Evolutionary conservation across 2,888 invertebrate genomes (phyloP).

Genomic region (Folsomia manolachei): DNA sequence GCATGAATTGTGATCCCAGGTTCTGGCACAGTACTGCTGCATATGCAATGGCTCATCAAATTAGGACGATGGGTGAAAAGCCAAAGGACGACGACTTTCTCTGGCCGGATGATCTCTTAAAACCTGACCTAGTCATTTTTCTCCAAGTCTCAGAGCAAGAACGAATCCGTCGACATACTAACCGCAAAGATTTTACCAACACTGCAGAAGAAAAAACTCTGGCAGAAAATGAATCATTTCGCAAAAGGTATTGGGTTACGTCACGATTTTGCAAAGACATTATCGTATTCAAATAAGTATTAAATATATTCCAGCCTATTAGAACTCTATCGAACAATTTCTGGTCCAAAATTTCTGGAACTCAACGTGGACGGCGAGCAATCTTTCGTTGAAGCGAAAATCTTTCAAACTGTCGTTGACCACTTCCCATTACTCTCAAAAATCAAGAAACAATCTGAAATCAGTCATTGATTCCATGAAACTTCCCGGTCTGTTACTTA

Average conservation of each 20-base stretch:
- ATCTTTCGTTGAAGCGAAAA: conserved; percentile 23
- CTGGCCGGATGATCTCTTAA: conserved; percentile 57
- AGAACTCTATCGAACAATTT: conserved; percentile 30
- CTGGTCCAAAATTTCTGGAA: conserved; percentile 37
- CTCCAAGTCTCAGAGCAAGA: conserved; percentile 54
- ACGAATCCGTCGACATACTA: conserved; percentile 52
- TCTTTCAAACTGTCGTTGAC: conserved; percentile 21
- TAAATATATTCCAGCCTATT: no score
- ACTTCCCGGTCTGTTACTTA: no score
- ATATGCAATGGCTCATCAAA: conserved; percentile 55
- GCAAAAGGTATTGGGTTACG: conserved; percentile 46
- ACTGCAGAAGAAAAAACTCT: conserved; percentile 43
- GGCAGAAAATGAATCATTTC: conserved; percentile 35
- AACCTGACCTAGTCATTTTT: conserved; percentile 56
- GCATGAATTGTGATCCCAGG: conserved; percentile 51
- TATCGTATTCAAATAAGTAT: no score
- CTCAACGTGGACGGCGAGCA: conserved; percentile 30
- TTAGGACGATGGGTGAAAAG: conserved; percentile 42
- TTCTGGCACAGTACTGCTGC: conserved; percentile 58
- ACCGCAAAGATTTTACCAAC: conserved; percentile 38
- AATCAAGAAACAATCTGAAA: not conserved
- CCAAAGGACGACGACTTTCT: conserved; percentile 51
- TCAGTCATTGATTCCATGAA: no score
- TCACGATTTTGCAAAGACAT: no score
- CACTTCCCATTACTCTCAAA: conserved; percentile 17